A percentile compares a stretch with the other conserved stretches of the same genome.
These are phyloP conservation scores for Lycopodina hypogea DNA, from an alignment of 37 sponge, comb jelly and placozoan genomes.

Conservation along the genomic window DNA sequence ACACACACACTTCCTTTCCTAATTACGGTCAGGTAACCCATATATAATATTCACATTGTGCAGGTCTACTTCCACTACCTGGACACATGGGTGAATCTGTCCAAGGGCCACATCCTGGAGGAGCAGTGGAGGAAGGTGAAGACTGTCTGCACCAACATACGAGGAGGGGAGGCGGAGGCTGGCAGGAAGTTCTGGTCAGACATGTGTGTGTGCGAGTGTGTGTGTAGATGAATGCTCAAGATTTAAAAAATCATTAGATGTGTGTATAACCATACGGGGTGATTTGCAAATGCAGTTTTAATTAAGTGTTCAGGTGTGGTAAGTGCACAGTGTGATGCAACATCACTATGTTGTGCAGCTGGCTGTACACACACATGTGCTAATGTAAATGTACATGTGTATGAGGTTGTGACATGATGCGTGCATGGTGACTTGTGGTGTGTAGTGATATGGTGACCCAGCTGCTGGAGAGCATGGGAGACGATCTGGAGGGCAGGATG, in stretches of 20 bases:
- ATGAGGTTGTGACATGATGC: no score
- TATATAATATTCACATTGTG: no score
- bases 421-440: no score
- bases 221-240: neutral
- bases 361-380: no score
- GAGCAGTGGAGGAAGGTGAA: conserved; percentile 72
- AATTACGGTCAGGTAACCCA: no score
- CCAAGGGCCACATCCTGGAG: conserved; percentile 55
- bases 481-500: conserved; percentile 25
- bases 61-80: conserved; percentile 73
- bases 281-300: no score
- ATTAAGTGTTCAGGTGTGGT: no score
- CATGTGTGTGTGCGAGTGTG: neutral
- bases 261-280: neutral
- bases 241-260: neutral
- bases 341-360: no score
- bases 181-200: conserved; percentile 82
- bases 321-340: no score
- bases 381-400: no score
- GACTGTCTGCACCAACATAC: conserved; percentile 54
- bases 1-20: no score
- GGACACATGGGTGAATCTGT: conserved; percentile 46
- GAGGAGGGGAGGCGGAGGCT: conserved; percentile 68
- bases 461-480: conserved; percentile 56
- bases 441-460: conserved; percentile 63